Evolutionary conservation across 2,888 invertebrate species (phyloP).

Genomic region (Chalcosyrphus nemorum): DNA sequence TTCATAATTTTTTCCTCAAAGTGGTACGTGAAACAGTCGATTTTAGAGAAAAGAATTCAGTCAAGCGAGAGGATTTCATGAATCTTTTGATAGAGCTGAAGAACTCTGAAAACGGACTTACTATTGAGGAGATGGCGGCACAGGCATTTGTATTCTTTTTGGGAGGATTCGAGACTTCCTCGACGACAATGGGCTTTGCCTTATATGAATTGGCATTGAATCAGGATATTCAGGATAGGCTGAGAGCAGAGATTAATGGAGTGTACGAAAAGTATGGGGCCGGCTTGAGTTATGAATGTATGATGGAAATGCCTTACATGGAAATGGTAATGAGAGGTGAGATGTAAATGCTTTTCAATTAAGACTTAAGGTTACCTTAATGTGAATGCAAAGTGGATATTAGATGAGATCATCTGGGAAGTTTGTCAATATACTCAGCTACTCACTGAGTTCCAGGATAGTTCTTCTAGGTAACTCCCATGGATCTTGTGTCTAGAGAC

Average conservation of each 20-base stretch:
- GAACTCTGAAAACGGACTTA: constrained; percentile 74
- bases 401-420: too few species aligned
- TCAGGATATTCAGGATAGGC: constrained; percentile 75
- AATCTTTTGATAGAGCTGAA: constrained; percentile 83
- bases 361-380: too few species aligned
- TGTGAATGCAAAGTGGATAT: too few species aligned
- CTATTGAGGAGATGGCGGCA: constrained; percentile 78
- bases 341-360: not conserved
- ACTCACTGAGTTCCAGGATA: too few species aligned
- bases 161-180: constrained; percentile 86
- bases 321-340: constrained; percentile 82
- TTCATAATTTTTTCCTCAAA: constrained; percentile 82
- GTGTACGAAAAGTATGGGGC: not conserved
- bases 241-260: constrained; percentile 75
- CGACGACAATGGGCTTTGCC: constrained; percentile 84
- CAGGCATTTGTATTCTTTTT: constrained; percentile 79
- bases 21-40: constrained; percentile 80
- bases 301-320: constrained; percentile 82
- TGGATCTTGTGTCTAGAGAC: too few species aligned
- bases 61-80: constrained; percentile 84
- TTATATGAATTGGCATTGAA: constrained; percentile 79
- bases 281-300: constrained; percentile 76
- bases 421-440: too few species aligned
- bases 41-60: constrained; percentile 79
- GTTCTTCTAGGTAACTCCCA: too few species aligned